Evolutionary conservation across 2,113 vertebrate genomes (phyloP), one percentile per base, ranked within the genome.

Genomic region (Merops nubicus): DNA sequence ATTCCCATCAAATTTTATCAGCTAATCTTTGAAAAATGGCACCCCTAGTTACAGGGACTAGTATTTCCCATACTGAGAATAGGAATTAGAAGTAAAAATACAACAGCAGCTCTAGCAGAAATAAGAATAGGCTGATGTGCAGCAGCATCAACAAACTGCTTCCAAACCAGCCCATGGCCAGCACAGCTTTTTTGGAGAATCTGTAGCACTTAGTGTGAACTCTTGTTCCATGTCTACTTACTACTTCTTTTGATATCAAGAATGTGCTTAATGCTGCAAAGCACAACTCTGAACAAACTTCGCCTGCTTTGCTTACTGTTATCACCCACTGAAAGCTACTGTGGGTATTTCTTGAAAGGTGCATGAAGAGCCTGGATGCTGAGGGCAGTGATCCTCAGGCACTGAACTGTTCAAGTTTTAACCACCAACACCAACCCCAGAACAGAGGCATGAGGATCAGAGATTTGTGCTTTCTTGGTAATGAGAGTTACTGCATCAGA

Each of bases 311-410:
- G 21, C 36, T 69, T 77, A n/a, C 45, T 53, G 19, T 18, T 45
- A n/a, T 2, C 43, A 64, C 15, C 12, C 78, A 53, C 38, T 14
- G 40, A 69, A 91, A 93, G 59, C 6, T 15, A 17, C 2, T 1
- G 1, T 0, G 13, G 18, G 36, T 1, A 3, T 13, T 74, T 84
- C 77, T 25, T 51, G 31, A 69, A 68, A 60, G 0, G 3, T 40
- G 47, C 0, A 0, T 36, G 33, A 50, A 77, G 31, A 80, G 12
- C 50, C 42, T 63, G 53, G 40, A 20, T 57, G 64, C 33, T 7
- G 18, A 54, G 8, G 54, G n/a, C 83, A 81, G 50, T 0, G 5
- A 77, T 56, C 63, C 33, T 0, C 0, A 65, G 33, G 26, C 47
- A 60, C n/a, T 3, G 57, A 75, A 42, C 36, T 48, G 45, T 64